A percentile compares a stretch with the other conserved stretches of the same genome.
Evolutionary conservation across 2,797 vertebrate species (phyloP).

Genomic region (Taeniopygia guttata): DNA sequence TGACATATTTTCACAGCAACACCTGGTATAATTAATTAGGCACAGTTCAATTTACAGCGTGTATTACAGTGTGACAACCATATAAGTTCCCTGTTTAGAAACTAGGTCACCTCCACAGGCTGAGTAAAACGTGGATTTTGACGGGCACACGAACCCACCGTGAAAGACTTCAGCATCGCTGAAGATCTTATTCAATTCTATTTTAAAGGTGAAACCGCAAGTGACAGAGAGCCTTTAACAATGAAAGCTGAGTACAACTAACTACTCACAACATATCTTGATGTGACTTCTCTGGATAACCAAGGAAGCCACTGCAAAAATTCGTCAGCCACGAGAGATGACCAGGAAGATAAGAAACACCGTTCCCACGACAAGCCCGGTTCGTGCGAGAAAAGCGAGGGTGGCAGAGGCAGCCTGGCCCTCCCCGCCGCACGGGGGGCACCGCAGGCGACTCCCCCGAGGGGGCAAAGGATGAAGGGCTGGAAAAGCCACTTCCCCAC

Average conservation of each 20-base stretch:
- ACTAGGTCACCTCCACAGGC: constrained; percentile 34
- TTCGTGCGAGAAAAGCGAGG: neutral
- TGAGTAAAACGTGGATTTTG: neutral
- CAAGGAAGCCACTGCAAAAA: neutral
- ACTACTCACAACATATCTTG: neutral
- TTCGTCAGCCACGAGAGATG: neutral
- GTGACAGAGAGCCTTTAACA: neutral
- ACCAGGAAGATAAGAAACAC: neutral
- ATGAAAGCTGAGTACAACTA: neutral
- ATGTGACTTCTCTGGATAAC: neutral
- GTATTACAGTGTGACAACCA: neutral
- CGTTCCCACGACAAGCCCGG: neutral
- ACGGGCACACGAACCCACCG: neutral
- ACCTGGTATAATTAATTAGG: neutral
- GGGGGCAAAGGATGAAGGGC: neutral
- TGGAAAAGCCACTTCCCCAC: neutral
- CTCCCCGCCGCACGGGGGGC: neutral
- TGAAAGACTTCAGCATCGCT: neutral
- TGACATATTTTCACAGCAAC: constrained; percentile 4
- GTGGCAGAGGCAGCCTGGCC: neutral
- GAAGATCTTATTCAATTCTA: neutral
- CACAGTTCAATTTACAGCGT: neutral
- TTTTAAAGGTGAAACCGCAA: neutral
- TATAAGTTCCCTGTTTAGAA: neutral
- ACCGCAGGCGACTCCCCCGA: neutral